Evolutionary conservation across 2,113 vertebrate genomes (phyloP), one percentile per base, ranked within the genome.

Genomic region (Urocynchramus pylzowi): DNA sequence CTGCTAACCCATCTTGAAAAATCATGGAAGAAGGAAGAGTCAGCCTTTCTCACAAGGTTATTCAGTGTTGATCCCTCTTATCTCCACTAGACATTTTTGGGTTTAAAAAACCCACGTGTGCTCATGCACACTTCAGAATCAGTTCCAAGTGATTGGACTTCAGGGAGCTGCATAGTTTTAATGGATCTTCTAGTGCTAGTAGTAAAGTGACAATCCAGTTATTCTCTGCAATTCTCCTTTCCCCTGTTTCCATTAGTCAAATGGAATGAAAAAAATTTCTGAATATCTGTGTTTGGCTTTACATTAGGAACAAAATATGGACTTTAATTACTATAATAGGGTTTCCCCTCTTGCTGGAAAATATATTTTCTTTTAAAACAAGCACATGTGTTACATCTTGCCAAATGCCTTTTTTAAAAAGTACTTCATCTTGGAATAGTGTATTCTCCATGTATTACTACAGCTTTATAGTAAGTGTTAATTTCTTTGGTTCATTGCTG

Each of bases 331-430:
- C 30, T 59, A 44, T n/a, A 17, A 56, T 59, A 89, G 27, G 5
- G n/a, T 93, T 90, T 93, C 10, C 19, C 9, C 33, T 64, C 33
- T 49, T 26, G 74, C 18, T 94, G 82, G 76, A 95, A 96, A 93
- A 63, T 21, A 3, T 5, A 69, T 57, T 76, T 78, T 67, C 26
- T 83, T 79, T 73, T 65, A 69, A 74, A 90, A 49, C 21, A 82
- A 44, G 61, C 30, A 56, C 20, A 39, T 13, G 23, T 67, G 45
- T 64, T 52, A 56, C 23, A 59, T 12, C 26, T 67, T 93, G 86
- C 37, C 81, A 92, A 95, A 50, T 35, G 26, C 3, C 24, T 78
- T 94, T 79, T 90, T 49, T 0, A 31, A 53, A 47, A 88, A 68
- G 26, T 27, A 47, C 27, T 84, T 78, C 28, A 31, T 71, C 86